Conservation (phyloP, 2,888 invertebrate genomes). For the Odontothrips loti region DNA sequence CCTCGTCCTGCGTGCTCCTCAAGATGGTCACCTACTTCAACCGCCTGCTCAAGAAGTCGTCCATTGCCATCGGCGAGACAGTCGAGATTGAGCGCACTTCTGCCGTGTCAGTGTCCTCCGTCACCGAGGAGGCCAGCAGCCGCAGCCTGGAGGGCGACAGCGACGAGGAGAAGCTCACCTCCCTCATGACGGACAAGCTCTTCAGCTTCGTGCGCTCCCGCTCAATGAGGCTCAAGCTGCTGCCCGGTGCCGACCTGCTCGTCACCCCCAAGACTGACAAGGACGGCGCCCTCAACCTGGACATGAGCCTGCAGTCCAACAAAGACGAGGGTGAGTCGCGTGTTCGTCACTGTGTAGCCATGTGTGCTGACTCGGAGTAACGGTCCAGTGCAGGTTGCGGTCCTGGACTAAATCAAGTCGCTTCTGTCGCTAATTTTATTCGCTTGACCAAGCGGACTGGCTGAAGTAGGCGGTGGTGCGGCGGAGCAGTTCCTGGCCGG, state of each 20-base stretch:
- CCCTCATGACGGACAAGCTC: conserved; percentile 68
- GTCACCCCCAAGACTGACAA: conserved; percentile 63
- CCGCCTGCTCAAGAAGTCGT: conserved; percentile 71
- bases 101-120: conserved; percentile 44
- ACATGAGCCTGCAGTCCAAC: conserved; percentile 39
- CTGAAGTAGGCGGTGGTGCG: background rate
- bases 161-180: conserved; percentile 55
- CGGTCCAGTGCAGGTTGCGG: background rate
- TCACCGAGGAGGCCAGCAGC: conserved; percentile 46
- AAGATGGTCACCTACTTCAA: conserved; percentile 80
- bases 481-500: background rate
- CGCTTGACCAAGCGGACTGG: too few species aligned
- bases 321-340: conserved; percentile 24
- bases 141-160: conserved; percentile 45
- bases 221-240: conserved; percentile 70
- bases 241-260: conserved; percentile 74
- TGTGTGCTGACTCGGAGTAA: background rate
- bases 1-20: conserved; percentile 76
- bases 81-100: conserved; percentile 66
- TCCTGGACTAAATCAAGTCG: too few species aligned
- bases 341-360: too few species aligned
- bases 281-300: conserved; percentile 64
- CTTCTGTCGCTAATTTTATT: too few species aligned
- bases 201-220: conserved; percentile 72
- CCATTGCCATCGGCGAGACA: conserved; percentile 70